Evolutionary conservation across 2,113 vertebrate genomes (phyloP).

Genomic region (human (Homo sapiens)): DNA sequence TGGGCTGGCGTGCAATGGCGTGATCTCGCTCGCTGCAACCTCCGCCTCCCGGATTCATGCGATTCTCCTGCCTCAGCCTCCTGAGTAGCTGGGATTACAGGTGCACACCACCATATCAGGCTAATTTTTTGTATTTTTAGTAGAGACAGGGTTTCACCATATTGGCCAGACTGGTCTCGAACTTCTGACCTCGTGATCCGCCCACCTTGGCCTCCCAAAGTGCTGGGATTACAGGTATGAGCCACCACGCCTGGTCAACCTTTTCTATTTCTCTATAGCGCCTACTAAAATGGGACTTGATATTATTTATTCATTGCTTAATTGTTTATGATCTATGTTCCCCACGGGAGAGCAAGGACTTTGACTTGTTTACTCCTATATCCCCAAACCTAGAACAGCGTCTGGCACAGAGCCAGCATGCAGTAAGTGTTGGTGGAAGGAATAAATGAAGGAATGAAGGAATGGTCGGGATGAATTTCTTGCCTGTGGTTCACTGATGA

Average conservation of each 20-base stretch:
- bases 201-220: no score
- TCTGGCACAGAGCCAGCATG: neutral
- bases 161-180: no score
- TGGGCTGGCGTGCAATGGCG: no score
- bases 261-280: neutral
- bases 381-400: neutral
- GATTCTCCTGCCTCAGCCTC: no score
- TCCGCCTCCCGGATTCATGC: fast-evolving
- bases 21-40: no score
- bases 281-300: neutral
- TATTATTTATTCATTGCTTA: neutral
- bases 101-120: no score
- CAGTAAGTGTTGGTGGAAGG: no score
- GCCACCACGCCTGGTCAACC: neutral
- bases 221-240: no score
- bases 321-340: neutral
- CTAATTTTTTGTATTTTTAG: no score
- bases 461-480: neutral
- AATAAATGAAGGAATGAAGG: neutral
- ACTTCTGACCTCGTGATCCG: no score
- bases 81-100: no score
- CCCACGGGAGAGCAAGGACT: neutral
- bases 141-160: no score
- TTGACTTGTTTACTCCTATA: neutral
- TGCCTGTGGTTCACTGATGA: neutral